Base-by-base conservation (phyloP, 2,888 invertebrate species). In the Tricholauxania praeusta region DNA sequence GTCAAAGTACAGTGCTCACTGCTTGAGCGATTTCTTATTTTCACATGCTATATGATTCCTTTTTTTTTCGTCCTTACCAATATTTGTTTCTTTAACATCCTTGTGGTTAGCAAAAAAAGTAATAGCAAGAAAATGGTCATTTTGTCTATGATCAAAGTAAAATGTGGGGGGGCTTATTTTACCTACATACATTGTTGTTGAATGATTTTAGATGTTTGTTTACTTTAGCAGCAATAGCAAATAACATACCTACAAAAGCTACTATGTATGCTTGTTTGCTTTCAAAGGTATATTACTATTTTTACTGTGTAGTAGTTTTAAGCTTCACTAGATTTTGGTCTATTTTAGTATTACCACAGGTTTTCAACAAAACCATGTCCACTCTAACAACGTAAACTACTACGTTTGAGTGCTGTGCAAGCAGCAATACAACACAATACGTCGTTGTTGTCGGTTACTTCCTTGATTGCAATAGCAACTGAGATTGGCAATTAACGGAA, bases 401-500 rank as follows among this genome's bases (percentile, higher is more conserved):
- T 59, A 17, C 66, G 67, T 82, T 82, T 79, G 82, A 83, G 83
- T 83, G 83, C 82, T 83, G 81, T 82, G 83, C 82, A 83, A 83
- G 82, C 82, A 82, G 80, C 71, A 71, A 83, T 82, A 82, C 82
- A 83, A 82, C 82, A 10, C 71, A 71, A 83, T 82, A 82, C 82
- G 83, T 39, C 39, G 39, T 39, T 39, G 7, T 39, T 39, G 39
- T 39, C 39, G 69, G 51, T 67, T 60, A 57, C 66, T 55, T 57
- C 55, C 17, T 62, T 69, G 83, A 83, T 83, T 83, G 83, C 83
- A 39, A 10, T 81, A 79, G 82, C 82, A 82, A 83, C 83, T 83
- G 83, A 83, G 83, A 82, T 84, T 85, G 85, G 85, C 85, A 86
- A 86, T 86, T 86, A 86, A 84, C 82, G 81, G 82, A 85, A 86